phyloP scores from a whole-genome alignment of 2,797 vertebrate species.

The Neosilurus hyrtlii region DNA sequence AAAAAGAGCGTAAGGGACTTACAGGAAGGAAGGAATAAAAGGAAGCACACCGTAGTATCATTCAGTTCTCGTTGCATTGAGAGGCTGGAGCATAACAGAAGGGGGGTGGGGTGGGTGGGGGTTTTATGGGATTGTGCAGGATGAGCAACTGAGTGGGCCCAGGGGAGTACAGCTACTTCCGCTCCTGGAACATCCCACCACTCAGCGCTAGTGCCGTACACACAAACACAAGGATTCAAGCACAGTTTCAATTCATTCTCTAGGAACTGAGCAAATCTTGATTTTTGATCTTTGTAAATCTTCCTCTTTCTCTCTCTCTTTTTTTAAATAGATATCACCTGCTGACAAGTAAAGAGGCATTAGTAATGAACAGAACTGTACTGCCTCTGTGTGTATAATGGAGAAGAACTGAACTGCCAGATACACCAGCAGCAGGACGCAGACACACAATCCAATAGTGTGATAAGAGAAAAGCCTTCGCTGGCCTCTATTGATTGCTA shows the following conservation, averaged over 20 bases:
- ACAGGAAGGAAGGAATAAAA: neutral
- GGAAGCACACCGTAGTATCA: constrained; percentile 24
- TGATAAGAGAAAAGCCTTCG: constrained; percentile 48
- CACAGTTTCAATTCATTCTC: neutral
- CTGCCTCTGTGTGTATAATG: constrained; percentile 14
- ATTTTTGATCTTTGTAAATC: neutral
- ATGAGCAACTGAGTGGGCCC: constrained; percentile 42
- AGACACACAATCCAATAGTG: constrained; percentile 45
- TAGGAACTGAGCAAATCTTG: neutral
- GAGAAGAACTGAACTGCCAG: constrained; percentile 34
- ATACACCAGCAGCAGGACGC: constrained; percentile 34
- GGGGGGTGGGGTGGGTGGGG: constrained; percentile 6
- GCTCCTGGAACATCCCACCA: constrained; percentile 14
- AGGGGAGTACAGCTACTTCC: constrained; percentile 36
- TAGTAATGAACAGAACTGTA: constrained; percentile 16
- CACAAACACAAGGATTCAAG: constrained; percentile 9
- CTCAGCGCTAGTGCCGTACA: neutral
- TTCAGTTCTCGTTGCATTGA: constrained; percentile 25
- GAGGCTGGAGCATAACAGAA: constrained; percentile 13
- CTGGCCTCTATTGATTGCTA: constrained; percentile 42
- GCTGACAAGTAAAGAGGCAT: neutral
- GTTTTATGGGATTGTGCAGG: constrained; percentile 45
- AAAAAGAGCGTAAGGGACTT: constrained; percentile 18
- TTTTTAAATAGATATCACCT: neutral
- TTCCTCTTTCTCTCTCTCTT: neutral